phyloP scores from a whole-genome alignment of 2,797 vertebrate genomes.

The Acanthopagrus latus region DNA sequence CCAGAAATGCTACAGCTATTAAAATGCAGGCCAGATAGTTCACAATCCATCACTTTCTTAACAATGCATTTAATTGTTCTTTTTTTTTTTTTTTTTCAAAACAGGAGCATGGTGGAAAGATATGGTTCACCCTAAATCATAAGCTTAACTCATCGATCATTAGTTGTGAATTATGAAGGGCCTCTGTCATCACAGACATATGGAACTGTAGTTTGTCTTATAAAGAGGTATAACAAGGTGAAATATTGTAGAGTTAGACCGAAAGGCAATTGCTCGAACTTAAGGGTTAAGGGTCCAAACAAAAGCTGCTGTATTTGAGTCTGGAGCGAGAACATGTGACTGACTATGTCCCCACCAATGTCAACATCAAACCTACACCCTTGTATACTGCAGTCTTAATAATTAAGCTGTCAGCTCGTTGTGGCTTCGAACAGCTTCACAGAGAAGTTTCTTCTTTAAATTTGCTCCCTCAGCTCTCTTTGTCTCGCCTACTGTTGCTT shows the following conservation, averaged over 20 bases:
- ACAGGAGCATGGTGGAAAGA: background rate
- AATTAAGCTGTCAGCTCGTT: conserved; percentile 21
- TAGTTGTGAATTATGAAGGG: background rate
- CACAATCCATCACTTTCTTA: background rate
- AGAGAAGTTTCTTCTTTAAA: conserved; percentile 16
- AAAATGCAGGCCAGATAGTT: background rate
- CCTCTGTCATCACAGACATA: background rate
- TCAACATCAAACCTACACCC: no score
- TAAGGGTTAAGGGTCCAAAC: no score
- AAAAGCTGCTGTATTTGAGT: no score
- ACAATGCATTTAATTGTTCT: background rate
- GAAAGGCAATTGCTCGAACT: background rate
- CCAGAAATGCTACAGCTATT: background rate
- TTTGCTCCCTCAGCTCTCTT: conserved; percentile 23
- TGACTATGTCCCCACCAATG: no score
- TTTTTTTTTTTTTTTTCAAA: background rate
- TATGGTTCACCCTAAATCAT: background rate
- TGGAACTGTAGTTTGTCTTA: background rate
- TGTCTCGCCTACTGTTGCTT: conserved; percentile 8
- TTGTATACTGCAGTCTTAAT: background rate
- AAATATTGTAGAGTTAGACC: background rate
- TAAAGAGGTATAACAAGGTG: background rate
- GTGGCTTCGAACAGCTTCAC: conserved; percentile 41
- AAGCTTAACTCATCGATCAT: background rate
- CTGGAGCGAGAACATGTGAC: no score